phyloP scores from a whole-genome alignment of 2,113 vertebrate genomes.

The Ia io region DNA sequence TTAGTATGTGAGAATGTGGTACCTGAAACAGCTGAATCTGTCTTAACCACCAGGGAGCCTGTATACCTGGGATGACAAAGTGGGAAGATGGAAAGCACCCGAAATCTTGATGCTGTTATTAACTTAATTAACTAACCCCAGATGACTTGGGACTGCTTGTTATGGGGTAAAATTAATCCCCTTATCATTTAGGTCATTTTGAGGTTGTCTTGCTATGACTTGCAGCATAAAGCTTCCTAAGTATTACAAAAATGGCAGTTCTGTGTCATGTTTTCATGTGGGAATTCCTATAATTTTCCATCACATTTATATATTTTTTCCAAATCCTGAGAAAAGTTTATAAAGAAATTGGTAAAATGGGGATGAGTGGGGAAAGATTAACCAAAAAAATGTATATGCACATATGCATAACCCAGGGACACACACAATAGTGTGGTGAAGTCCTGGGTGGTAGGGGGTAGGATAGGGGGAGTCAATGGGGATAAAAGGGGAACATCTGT shows the following conservation, averaged over 20 bases:
- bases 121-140: not conserved
- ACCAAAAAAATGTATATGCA: no score
- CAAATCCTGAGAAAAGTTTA: conserved; percentile 1
- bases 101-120: not conserved
- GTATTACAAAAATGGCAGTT: not conserved
- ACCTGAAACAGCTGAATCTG: not conserved
- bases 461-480: no score
- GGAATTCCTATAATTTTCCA: not conserved
- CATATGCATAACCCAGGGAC: no score
- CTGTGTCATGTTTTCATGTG: not conserved
- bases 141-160: not conserved
- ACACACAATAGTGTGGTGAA: no score
- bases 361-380: no score
- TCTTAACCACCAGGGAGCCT: not conserved
- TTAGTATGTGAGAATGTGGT: not conserved
- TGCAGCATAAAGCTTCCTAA: conserved; percentile 12
- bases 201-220: conserved; percentile 5
- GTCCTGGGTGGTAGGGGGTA: no score
- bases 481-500: no score
- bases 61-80: not conserved
- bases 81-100: not conserved
- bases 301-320: conserved; percentile 37
- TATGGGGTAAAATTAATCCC: not conserved
- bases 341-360: conserved; percentile 18
- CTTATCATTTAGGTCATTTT: not conserved